A percentile compares a stretch with the other conserved stretches of the same genome.
phyloP scores from a whole-genome alignment of 1,140 invertebrate species.

The Capitella teleta region DNA sequence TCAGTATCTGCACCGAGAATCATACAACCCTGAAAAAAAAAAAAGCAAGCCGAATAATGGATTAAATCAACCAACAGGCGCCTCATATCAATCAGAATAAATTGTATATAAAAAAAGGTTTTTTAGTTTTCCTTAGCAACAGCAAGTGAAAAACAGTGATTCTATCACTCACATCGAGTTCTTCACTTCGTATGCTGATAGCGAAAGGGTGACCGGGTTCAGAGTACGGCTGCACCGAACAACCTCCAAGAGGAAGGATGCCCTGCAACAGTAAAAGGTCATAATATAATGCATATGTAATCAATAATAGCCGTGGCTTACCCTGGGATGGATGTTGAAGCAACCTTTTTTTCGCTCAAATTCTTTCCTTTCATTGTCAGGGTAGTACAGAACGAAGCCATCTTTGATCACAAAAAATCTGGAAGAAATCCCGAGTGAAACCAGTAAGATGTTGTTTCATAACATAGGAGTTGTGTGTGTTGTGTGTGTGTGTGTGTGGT shows the following conservation, averaged over 20 bases:
- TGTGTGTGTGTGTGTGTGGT: no score
- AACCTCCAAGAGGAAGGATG: slow-evolving; percentile 29
- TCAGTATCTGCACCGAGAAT: no score
- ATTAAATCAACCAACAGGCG: no score
- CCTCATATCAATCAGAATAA: no score
- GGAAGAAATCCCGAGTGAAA: slow-evolving; percentile 5
- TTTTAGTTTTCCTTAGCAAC: no score
- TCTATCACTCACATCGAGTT: slow-evolving; percentile 9
- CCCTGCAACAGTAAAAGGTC: slow-evolving; percentile 18
- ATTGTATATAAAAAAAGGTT: no score
- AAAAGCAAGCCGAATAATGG: no score
- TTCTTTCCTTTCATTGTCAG: slow-evolving; percentile 32
- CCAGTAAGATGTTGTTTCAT: no score
- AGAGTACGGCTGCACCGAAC: slow-evolving; percentile 15
- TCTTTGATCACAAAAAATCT: slow-evolving; percentile 37
- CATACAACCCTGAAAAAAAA: no score
- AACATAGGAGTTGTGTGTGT: no score
- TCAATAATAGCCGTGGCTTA: slow-evolving; percentile 6
- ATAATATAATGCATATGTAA: neutral
- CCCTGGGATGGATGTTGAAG: slow-evolving; percentile 36
- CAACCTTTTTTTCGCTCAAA: slow-evolving; percentile 27
- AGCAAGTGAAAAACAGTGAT: no score
- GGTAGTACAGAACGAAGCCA: slow-evolving; percentile 35
- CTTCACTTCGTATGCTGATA: slow-evolving; percentile 12
- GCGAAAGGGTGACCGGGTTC: slow-evolving; percentile 19